These are phyloP conservation scores for Megalonaias nervosa DNA, from an alignment of 1,140 invertebrate genomes.

Conservation along the genomic window DNA sequence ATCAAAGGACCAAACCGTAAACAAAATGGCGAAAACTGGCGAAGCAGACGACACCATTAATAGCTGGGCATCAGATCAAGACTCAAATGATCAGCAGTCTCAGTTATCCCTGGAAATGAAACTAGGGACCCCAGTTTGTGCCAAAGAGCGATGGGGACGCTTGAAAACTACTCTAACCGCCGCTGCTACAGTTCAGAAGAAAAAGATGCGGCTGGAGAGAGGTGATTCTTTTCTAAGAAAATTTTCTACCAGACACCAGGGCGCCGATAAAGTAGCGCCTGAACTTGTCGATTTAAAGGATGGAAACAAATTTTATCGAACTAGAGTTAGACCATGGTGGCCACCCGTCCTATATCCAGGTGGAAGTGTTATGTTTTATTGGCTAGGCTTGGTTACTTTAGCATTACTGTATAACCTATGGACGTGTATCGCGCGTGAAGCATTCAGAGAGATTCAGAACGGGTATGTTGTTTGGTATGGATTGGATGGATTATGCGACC, in stretches of 20 bases:
- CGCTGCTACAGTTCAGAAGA: slow-evolving; percentile 84
- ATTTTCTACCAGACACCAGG: slow-evolving; percentile 88
- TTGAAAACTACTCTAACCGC: slow-evolving; percentile 81
- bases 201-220: slow-evolving; percentile 88
- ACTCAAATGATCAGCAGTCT: too few species aligned
- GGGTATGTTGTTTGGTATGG: slow-evolving; percentile 80
- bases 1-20: too few species aligned
- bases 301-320: slow-evolving; percentile 57
- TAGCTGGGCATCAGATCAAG: too few species aligned
- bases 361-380: slow-evolving; percentile 96
- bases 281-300: slow-evolving; percentile 33
- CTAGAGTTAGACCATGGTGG: slow-evolving; percentile 67
- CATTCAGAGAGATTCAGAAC: slow-evolving; percentile 89
- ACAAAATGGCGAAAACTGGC: too few species aligned
- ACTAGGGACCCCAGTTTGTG: background rate
- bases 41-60: too few species aligned
- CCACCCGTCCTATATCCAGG: slow-evolving; percentile 90
- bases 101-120: too few species aligned
- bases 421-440: slow-evolving; percentile 95
- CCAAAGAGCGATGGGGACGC: slow-evolving; percentile 28
- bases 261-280: slow-evolving; percentile 18
- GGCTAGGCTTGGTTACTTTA: slow-evolving; percentile 89
- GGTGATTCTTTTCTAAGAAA: slow-evolving; percentile 96
- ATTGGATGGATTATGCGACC: slow-evolving; percentile 87
- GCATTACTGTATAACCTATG: slow-evolving; percentile 96